Base-by-base conservation (phyloP, 2,888 invertebrate species). In the Tridacna gigas region DNA sequence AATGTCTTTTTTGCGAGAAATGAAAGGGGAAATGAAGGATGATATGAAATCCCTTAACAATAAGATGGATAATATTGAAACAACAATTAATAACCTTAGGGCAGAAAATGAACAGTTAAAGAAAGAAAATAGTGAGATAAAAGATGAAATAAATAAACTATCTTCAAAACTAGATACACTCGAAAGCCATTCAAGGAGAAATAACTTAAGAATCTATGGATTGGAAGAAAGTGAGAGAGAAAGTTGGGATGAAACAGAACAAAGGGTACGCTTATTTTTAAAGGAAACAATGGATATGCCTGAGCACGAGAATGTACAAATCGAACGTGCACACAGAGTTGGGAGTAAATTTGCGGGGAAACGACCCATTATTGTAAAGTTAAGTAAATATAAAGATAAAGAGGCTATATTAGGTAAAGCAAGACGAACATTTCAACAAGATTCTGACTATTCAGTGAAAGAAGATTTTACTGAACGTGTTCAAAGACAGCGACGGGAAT, bases 311-410 rank as follows among this genome's bases (percentile, higher is more conserved):
- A 26, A 66, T 15, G 66, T 66, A 18, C 28, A 79, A 66, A 79
- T 74, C 18, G 79, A 79, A 60, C 48, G 79, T 13, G 79, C 79
- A 51, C 79, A 79, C 37, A 74, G 79, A 48, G 37, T 79, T 22
- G 74, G 66, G 74, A 51, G 69, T 25, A 51, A 48, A 20, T 48
- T 61, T 20, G n/a, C 63, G 20, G 47, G 66, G 26, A 66, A 74
- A 65, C 66, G 79, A 28, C 51, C 74, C 18, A 66, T 79, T 48
- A 74, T 79, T 66, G 79, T 74, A 22, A 79, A 74, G 51, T 74
- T 74, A 28, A 51, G 37, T 20, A 79, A 74, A 74, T 79, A 48
- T 51, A 74, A 74, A 28, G 79, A 79, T 66, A 74, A 60, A 28
- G 74, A 79, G 15, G 47, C 74, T 11, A 74, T 79, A 45, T 56